phyloP scores from a whole-genome alignment of 2,113 vertebrate species.

The Columba livia region DNA sequence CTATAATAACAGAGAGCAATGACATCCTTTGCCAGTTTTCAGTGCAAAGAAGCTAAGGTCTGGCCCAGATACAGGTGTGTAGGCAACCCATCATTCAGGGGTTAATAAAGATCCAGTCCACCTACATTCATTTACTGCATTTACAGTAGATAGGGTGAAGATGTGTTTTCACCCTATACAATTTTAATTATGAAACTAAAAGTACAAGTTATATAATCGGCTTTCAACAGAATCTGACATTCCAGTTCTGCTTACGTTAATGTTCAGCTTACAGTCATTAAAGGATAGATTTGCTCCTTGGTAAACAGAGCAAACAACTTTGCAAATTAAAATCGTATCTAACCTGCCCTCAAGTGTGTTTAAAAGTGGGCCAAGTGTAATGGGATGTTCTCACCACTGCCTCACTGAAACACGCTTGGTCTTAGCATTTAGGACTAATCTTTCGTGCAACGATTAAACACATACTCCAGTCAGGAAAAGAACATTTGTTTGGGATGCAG shows the following conservation, averaged over 20 bases:
- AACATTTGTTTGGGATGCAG: background rate
- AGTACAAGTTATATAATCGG: conserved; percentile 67
- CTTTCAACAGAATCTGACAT: conserved; percentile 77
- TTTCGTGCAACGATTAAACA: background rate
- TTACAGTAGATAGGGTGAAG: conserved; percentile 16
- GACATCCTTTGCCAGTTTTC: background rate
- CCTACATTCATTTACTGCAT: conserved; percentile 22
- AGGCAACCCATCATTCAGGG: background rate
- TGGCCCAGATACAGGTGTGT: conserved; percentile 2
- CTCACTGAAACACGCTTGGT: background rate
- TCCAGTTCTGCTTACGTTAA: conserved; percentile 65
- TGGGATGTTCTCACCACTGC: background rate
- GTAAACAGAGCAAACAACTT: conserved; percentile 27
- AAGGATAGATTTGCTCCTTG: conserved; percentile 52
- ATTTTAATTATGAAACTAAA: conserved; percentile 78
- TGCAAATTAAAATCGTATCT: conserved; percentile 36
- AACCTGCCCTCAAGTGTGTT: conserved; percentile 19
- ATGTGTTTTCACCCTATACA: conserved; percentile 64
- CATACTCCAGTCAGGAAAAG: background rate
- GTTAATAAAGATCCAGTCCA: conserved; percentile 39
- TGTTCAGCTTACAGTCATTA: conserved; percentile 55
- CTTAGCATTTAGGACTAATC: background rate
- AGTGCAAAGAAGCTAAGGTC: background rate
- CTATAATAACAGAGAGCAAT: background rate
- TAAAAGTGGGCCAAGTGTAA: conserved; percentile 44